Percentiles rank a stretch among this genome's conserved stretches.
Conservation (phyloP, 1,140 invertebrate genomes). For the Diorhabda elongata region DNA sequence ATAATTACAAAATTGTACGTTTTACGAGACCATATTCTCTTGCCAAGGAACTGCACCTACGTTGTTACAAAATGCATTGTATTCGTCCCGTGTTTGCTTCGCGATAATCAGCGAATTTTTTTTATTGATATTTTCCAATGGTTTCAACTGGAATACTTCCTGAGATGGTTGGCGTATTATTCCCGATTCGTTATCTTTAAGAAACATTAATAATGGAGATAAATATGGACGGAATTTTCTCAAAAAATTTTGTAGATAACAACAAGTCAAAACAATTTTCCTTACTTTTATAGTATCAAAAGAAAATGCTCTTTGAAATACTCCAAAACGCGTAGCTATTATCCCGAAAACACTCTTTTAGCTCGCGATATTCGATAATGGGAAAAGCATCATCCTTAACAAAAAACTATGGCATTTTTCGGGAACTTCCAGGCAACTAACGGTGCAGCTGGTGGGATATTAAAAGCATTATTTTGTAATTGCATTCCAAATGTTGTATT, state of each 20-base stretch:
- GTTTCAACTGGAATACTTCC: neutral
- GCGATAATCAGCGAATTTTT: neutral
- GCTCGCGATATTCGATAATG: neutral
- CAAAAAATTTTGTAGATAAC: neutral
- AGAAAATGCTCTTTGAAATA: too few species aligned
- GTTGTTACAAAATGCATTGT: neutral
- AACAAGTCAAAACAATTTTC: too few species aligned
- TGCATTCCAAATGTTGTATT: too few species aligned
- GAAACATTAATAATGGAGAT: too few species aligned
- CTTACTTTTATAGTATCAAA: too few species aligned
- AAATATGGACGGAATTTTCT: neutral
- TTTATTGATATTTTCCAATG: neutral
- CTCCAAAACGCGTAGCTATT: neutral
- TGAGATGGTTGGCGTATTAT: neutral
- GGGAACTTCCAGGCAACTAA: too few species aligned
- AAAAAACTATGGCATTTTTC: too few species aligned
- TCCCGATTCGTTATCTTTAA: neutral
- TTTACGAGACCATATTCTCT: neutral
- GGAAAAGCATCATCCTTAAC: too few species aligned
- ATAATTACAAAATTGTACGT: neutral
- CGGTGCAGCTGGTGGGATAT: too few species aligned
- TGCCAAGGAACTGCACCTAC: neutral
- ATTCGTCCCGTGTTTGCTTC: neutral
- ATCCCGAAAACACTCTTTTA: neutral
- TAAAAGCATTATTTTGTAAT: too few species aligned